phyloP scores from a whole-genome alignment of 92 coral and sea anemone genomes.

The Galaxea fascicularis region DNA sequence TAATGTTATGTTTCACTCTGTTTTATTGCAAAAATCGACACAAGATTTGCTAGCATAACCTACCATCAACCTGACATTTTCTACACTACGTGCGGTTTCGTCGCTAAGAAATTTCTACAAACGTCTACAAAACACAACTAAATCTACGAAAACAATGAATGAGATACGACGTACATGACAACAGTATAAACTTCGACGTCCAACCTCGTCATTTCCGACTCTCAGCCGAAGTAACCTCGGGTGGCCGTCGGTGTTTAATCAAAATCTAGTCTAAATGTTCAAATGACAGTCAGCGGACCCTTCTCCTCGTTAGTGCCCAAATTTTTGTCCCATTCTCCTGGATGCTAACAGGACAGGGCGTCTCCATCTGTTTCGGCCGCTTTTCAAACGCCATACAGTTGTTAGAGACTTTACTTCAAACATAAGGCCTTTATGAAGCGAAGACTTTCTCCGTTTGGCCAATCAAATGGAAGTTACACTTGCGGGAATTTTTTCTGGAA shows the following conservation, averaged over 20 bases:
- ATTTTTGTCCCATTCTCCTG: too few species aligned
- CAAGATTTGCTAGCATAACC: conserved; percentile 14
- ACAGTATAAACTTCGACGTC: not conserved
- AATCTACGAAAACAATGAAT: not conserved
- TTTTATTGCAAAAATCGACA: conserved; percentile 44
- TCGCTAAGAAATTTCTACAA: not conserved
- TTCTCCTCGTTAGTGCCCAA: not conserved
- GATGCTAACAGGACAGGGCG: too few species aligned
- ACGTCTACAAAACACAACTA: not conserved
- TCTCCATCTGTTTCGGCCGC: too few species aligned
- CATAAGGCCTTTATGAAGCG: too few species aligned
- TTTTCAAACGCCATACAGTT: too few species aligned
- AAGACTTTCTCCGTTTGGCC: too few species aligned
- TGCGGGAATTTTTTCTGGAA: too few species aligned
- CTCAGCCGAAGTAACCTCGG: not conserved
- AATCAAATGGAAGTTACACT: too few species aligned
- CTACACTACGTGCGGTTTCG: conserved; percentile 31
- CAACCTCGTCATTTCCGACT: conserved; percentile 2
- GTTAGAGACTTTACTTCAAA: too few species aligned
- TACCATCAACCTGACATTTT: conserved; percentile 44
- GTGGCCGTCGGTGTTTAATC: not conserved
- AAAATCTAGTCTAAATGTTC: not conserved
- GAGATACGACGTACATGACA: not conserved
- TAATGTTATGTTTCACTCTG: not conserved
- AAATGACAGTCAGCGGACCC: not conserved